Conservation (phyloP, 2,888 invertebrate genomes). For the Caenorhabditis virilis region DNA sequence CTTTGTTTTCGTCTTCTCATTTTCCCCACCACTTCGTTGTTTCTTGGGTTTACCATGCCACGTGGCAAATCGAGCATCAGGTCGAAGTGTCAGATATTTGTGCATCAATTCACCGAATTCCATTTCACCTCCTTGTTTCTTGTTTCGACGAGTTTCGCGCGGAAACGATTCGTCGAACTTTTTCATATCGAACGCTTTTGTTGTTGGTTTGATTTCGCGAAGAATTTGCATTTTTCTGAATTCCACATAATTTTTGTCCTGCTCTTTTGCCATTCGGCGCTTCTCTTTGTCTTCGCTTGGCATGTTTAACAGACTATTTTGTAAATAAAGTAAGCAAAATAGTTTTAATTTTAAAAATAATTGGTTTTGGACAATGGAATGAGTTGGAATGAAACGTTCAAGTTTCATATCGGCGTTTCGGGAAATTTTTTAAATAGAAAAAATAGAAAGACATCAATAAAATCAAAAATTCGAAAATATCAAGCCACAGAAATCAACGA, state of each 20-base stretch:
- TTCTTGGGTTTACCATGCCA: constrained; percentile 29
- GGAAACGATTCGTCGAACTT: constrained; percentile 32
- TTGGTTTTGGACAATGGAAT: too few species aligned
- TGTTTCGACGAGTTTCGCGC: background rate
- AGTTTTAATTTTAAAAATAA: too few species aligned
- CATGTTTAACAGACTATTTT: too few species aligned
- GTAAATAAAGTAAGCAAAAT: too few species aligned
- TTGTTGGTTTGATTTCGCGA: constrained; percentile 26
- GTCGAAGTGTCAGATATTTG: constrained; percentile 27
- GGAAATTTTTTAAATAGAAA: too few species aligned
- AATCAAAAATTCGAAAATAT: too few species aligned
- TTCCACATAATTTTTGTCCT: constrained; percentile 32
- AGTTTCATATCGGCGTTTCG: too few species aligned
- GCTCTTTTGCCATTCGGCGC: constrained; percentile 27
- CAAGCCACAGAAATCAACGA: too few species aligned
- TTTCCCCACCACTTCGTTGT: background rate
- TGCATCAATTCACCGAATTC: constrained; percentile 33
- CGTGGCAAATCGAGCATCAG: constrained; percentile 33
- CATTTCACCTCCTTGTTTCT: constrained; percentile 7
- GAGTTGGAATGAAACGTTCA: too few species aligned
- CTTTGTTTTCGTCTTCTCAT: constrained; percentile 14
- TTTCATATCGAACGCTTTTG: constrained; percentile 25
- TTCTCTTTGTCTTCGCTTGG: too few species aligned
- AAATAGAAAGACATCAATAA: too few species aligned
- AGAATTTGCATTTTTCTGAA: constrained; percentile 26